Base-by-base conservation (phyloP, 2,797 vertebrate species). In the Onychomys torridus region DNA sequence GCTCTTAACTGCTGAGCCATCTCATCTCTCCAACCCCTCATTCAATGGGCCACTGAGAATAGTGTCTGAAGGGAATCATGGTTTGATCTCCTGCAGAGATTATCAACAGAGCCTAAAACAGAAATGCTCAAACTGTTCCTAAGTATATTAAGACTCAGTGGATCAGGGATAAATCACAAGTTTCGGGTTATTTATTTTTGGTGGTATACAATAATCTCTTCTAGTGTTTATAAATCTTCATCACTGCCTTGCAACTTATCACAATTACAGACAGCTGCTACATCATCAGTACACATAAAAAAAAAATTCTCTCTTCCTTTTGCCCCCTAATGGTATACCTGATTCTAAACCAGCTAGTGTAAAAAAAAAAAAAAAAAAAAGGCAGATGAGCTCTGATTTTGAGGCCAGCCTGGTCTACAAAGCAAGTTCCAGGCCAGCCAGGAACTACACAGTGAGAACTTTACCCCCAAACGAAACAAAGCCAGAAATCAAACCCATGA, bases 91-190 rank as follows among this genome's bases (percentile, higher is more conserved):
- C 55, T 93, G 69, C 1, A 69, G 69, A 34, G 69, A 67, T 90
- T 49, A 91, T 75, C 25, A 85, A 93, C 43, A 85, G 57, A 81
- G 57, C 21, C 59, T 34, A 7, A 43, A 87, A 94, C 0, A 25
- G 3, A 61, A 94, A 87, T 59, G 27, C 71, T 95, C 37, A 90
- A 84, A 91, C 63, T 95, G 76, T 78, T 73, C 61, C 13, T 94
- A 34, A 84, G 43, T 32, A 91, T 73, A 40, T 91, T n/a, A 90
- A 91, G 19, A 67, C 34, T 71, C 25, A n/a, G 46, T 32, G 27
- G n/a, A 75, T 82, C 23, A 63, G 7, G 17, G 63, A 78, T 86
- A 37, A 94, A 27, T 83, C 71, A 69, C 29, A 90, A n/a, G 32
- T 90, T 82, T 93, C 25, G 21, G 79, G 7, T 93, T 55, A 25